Base-by-base conservation (phyloP, 2,797 vertebrate genomes). In the Mormyrops attenuatus region DNA sequence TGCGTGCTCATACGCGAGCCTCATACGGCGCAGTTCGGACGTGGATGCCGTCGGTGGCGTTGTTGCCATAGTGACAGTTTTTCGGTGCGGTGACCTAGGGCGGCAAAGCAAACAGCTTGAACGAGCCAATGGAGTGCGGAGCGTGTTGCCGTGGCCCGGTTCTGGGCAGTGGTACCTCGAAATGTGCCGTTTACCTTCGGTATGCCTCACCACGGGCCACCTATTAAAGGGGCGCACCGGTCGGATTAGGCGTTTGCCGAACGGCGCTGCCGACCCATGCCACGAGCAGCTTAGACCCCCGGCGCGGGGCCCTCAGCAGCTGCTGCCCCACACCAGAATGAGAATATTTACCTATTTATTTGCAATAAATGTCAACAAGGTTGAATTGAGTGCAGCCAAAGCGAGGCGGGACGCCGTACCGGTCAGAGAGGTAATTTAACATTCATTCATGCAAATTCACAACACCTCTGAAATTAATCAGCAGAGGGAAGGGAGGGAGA, bases 261-360 rank as follows among this genome's bases (percentile, higher is more conserved):
- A 55, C 7, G 5, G 3, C 69, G n/a, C 5, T 44, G 93, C 92
- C 93, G 93, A 92, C 94, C 94, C 95, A 89, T 95, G 95, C 95
- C 95, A 95, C 95, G 95, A 93, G 92, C 94, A 93, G 92, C 93
- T 95, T 94, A 93, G 95, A 93, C 93, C 96, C 20, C 94, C 95
- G 92, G 95, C 4, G 47, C 92, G 91, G 92, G 92, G 92, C 17
- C 94, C 89, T 92, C 90, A 90, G 89, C 89, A 93, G 93, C 92
- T 93, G 94, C 89, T 91, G 85, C 88, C 87, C 87, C 73, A 63
- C 34, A 88, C 94, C 95, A 95, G 95, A 96, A 95, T 94, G 95
- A 93, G 94, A 95, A 95, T 95, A 96, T 96, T 96, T 96, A 95
- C 94, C 93, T 94, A 95, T 96, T 80, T 96, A 96, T 96, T 96